Evolutionary conservation across 2,113 vertebrate genomes (phyloP).

Genomic region (Syngnathus typhle): DNA sequence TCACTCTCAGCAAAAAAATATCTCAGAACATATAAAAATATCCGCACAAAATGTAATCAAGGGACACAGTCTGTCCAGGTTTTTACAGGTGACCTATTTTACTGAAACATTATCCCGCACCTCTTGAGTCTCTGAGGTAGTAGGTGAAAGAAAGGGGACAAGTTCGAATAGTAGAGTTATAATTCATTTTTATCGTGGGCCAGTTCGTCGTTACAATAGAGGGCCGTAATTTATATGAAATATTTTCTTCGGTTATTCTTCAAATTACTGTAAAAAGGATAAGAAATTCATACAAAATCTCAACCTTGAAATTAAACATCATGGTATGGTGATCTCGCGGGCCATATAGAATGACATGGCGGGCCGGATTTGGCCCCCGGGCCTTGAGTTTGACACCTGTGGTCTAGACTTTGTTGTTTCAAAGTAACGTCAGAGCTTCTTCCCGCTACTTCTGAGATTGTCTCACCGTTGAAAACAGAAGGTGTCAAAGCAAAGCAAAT

Average conservation of each 20-base stretch:
- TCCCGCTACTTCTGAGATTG: neutral
- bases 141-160: conserved; percentile 10
- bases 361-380: too few relatives aligned
- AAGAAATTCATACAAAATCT: too few relatives aligned
- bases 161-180: neutral
- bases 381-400: too few relatives aligned
- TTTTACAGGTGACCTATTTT: conserved; percentile 21
- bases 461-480: neutral
- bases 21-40: conserved; percentile 13
- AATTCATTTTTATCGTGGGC: too few relatives aligned
- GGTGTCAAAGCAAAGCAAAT: neutral
- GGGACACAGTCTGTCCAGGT: conserved; percentile 13
- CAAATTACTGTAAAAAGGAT: too few relatives aligned
- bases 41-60: conserved; percentile 23
- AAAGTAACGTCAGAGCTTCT: neutral
- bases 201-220: too few relatives aligned
- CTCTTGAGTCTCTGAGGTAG: conserved; percentile 8
- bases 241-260: too few relatives aligned
- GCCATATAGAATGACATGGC: too few relatives aligned
- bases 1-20: conserved; percentile 8
- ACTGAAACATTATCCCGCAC: conserved; percentile 7
- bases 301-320: too few relatives aligned
- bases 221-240: too few relatives aligned
- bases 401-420: too few relatives aligned
- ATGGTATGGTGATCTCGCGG: too few relatives aligned